Evolutionary conservation across 2,797 vertebrate genomes (phyloP), one percentile per base, ranked within the genome.

Genomic region (Eidolon dupreanum): DNA sequence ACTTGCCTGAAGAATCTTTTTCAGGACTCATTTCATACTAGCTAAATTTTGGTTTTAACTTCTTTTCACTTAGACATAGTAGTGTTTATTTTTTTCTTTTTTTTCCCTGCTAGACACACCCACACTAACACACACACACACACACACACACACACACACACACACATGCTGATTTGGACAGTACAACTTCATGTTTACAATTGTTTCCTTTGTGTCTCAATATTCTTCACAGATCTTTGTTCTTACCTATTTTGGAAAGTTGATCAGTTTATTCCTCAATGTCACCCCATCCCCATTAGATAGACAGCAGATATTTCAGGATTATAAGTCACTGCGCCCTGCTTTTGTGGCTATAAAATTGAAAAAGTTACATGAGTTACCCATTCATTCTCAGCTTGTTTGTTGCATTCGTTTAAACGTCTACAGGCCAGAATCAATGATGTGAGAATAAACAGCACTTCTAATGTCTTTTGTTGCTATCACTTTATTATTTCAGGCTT

Each of bases 381-480:
- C 71, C 81, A 90, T 94, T 82, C 86, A 96, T 89, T 96, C 88
- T 89, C 8, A 46, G 71, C 9, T 66, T 79, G 33, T 75, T 41
- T 43, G 26, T 11, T 43, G 33, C 10, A 83, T 33, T 2, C 0
- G 1, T 55, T 85, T 88, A 77, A 22, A 36, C 94, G 83, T 82
- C 91, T 87, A 46, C 79, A 20, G 7, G 77, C 65, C 16, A 94
- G 36, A 88, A 94, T 87, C 38, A 31, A 26, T 24, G 49, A 36
- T 2, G 82, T 77, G 43, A 68, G n/a, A 36, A 43, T 90, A 93
- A 81, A 89, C 83, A 96, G 13, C 65, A 77, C 36, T 38, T 95
- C 24, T 95, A 68, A 93, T 95, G 49, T 61, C 57, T 74, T 89
- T 49, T 51, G 75, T 61, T 66, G 85, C 8, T 3, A 24, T 81